Evolutionary conservation across 2,888 invertebrate genomes (phyloP).

Genomic region (Alentia gelatinosa): DNA sequence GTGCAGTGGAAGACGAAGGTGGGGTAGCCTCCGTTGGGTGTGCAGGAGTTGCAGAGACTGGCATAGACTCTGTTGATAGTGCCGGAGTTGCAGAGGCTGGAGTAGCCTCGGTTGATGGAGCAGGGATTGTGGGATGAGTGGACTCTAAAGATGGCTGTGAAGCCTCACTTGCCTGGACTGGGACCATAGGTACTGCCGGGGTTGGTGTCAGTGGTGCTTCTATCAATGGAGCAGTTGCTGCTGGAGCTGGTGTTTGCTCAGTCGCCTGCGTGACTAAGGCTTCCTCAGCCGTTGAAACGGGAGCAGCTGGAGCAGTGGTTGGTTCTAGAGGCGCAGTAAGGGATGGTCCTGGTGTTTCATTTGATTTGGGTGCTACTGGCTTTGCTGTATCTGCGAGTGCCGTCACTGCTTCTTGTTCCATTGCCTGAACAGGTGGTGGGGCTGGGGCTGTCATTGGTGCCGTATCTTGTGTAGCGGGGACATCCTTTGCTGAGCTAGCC

Average conservation of each 20-base stretch:
- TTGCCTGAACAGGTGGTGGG: background rate
- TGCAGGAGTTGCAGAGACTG: background rate
- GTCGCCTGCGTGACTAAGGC: background rate
- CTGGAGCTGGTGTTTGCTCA: background rate
- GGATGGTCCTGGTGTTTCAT: background rate
- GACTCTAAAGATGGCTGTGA: too few relatives aligned
- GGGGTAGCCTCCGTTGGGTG: background rate
- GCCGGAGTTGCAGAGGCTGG: background rate
- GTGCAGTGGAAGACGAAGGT: too few relatives aligned
- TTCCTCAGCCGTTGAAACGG: background rate
- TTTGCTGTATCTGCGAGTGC: background rate
- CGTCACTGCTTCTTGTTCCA: background rate
- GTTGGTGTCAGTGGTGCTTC: background rate
- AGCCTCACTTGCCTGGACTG: too few relatives aligned
- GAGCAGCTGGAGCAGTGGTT: background rate
- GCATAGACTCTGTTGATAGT: background rate
- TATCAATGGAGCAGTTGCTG: background rate
- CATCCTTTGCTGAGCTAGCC: background rate
- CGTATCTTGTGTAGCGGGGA: background rate
- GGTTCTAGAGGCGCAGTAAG: background rate
- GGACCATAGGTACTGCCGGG: background rate
- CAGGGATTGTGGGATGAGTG: too few relatives aligned
- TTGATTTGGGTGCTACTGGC: background rate
- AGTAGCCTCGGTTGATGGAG: background rate
- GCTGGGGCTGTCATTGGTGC: background rate